Evolutionary conservation across 2,113 vertebrate species (phyloP), one percentile per base, ranked within the genome.

Genomic region (Ceuthmochares aereus): DNA sequence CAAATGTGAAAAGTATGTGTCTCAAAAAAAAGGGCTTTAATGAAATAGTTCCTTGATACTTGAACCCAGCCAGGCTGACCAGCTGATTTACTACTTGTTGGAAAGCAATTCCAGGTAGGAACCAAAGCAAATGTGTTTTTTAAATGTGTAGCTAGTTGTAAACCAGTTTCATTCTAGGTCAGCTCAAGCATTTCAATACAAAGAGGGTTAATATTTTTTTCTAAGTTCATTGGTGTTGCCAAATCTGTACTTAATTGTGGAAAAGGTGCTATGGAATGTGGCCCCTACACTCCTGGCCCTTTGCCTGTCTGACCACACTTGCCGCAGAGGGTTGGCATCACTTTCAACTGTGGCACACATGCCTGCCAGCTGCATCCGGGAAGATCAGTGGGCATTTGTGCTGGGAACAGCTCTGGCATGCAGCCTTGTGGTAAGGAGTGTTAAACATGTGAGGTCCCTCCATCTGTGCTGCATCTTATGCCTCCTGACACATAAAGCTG

Each of bases 361-460:
- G 34, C 34, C 27, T 0, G 2, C 60, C 23, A 9, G 0, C n/a
- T 4, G 1, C 51, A 56, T 29, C 32, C 0, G 0, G 82, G 15
- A n/a, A 29, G 60, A 42, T 30, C 51, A 14, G 56, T 0, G 1
- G 22, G 14, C 34, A 15, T 69, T 7, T 34, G 66, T 62, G 56
- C 37, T 1, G 5, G 37, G 42, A 90, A 23, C 2, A 1, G 75
- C 54, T 67, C 66, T 0, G 3, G 45, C 83, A 26, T 2, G 0
- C 64, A 75, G 40, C 88, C 6, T 0, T 4, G 12, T 14, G 1
- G 4, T 6, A 32, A 49, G 49, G 36, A 70, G 60, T 0, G 14
- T 23, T 8, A 21, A 51, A 54, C 13, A 2, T 2, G 26, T 2
- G 3, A 54, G 59, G 16, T 43, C n/a, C 72, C n/a, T 84, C 73